Evolutionary conservation across 2,888 invertebrate genomes (phyloP), one percentile per base, ranked within the genome.

Genomic region (Patella caerulea): DNA sequence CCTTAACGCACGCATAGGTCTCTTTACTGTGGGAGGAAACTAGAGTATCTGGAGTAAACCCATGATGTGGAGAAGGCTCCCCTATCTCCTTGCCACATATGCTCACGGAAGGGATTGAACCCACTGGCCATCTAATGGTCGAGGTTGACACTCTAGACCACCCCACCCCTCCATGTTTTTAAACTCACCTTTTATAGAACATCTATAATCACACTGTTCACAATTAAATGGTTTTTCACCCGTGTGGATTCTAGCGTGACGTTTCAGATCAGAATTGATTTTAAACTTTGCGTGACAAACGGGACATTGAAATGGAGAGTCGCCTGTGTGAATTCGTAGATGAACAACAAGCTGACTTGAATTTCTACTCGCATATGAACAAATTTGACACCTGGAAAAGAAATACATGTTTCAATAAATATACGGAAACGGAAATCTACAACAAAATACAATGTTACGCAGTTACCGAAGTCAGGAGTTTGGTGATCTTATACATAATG

Each of bases 321-420:
- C 90, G 75, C 93, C 93, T 24, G 93, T 93, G 83, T 93, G 93
- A 14, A 90, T 91, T 19, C 93, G 86, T 19, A 92, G 86, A 83
- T 93, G 93, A n/a, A 92, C 92, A 19, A 91, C 91, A 56, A 93
- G 88, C 86, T 93, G 92, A 71, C 92, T 92, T 24, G 92, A 90
- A 78, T 92, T 92, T 65, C 92, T 90, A 71, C 92, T 91, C 75
- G 92, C 90, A 82, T 93, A 93, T 3, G 92, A 88, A 85, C 93
- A 93, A 9, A 93, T 89, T 88, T 93, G 93, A 82, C 93, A 93
- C 81, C 93, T 93, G 85, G 4, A 84, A 78, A 19, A 55, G 55
- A 15, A 71, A 54, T 9, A 19, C 12, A 53, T 54, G 14, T 29
- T 54, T 55, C 24, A 65, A 65, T 65, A 24, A 29, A 29, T 3